Base-by-base conservation (phyloP, 1,140 invertebrate genomes). In the Linepithema humile region DNA sequence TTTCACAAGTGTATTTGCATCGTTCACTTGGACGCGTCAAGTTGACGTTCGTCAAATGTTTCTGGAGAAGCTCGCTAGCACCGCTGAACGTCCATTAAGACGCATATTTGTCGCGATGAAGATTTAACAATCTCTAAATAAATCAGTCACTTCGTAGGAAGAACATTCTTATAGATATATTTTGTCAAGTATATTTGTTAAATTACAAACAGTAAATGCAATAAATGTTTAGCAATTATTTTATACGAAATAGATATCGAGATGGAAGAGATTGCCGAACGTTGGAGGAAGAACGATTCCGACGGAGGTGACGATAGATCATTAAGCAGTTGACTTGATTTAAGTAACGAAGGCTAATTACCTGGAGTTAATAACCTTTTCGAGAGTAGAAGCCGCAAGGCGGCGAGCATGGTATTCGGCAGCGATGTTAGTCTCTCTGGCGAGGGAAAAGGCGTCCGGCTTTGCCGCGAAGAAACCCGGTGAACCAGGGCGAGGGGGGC, bases 301-400 rank as follows among this genome's bases (percentile, higher is more conserved):
- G 69, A 40, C 74, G 85, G 69, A 91, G 83, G 87, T 90, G 90
- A 87, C 86, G 90, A 91, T 90, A 82, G 90, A 90, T 91, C 86
- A 87, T 91, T 90, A 87, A 80, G 83, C 88, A 82, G 83, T 90
- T 90, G 89, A 90, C 87, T 90, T 62, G 89, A 80, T 90, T 91
- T 86, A 85, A 90, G 83, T 69, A 87, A 86, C 84, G 77, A 70
- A 82, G 72, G 77, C 83, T 88, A 85, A 88, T 88, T 75, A 82
- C 48, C 53, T 29, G 55, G 65, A 85, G 84, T 90, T 85, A 85
- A 90, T 89, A 90, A 86, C 86, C 73, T 55, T 65, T 23, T 77
- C 50, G 43, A 65, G 67, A 80, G 67, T 85, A 82, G 80, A 86
- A 85, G 80, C 35, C 64, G 55, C 72, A 60, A 73, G 86, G 70